A percentile compares a stretch with the other conserved stretches of the same genome.
Conservation (phyloP, 2,797 vertebrate species). For the Gastrophryne carolinensis region DNA sequence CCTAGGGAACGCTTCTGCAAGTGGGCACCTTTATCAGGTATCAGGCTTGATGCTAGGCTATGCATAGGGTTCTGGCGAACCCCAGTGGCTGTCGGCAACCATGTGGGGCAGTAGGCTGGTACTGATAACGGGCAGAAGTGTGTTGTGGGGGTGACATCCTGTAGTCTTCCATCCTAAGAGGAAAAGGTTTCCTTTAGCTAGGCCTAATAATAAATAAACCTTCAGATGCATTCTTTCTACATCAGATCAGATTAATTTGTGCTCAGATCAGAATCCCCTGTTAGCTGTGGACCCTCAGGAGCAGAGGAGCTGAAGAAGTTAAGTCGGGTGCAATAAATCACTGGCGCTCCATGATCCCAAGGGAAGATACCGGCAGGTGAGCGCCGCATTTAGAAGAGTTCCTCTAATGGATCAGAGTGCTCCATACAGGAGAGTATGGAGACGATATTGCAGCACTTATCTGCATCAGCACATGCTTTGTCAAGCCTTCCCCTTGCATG, state of each 20-base stretch:
- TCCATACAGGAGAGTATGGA: background rate
- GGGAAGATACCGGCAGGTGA: background rate
- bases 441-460: constrained; percentile 25
- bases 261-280: background rate
- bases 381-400: background rate
- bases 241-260: background rate
- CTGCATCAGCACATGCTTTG: constrained; percentile 24
- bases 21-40: too few relatives aligned
- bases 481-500: constrained; percentile 19
- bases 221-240: background rate
- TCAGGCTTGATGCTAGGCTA: too few relatives aligned
- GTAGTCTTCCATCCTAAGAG: too few relatives aligned
- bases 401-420: constrained; percentile 29
- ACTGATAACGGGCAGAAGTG: too few relatives aligned
- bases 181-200: too few relatives aligned
- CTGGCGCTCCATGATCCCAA: background rate
- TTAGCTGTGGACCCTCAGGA: constrained; percentile 1
- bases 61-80: too few relatives aligned
- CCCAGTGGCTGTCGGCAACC: too few relatives aligned
- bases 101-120: too few relatives aligned
- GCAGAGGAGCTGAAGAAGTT: constrained; percentile 1
- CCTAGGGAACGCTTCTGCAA: too few relatives aligned
- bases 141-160: too few relatives aligned
- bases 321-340: constrained; percentile 24
- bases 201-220: too few relatives aligned